A percentile compares a stretch with the other conserved stretches of the same genome.
phyloP scores from a whole-genome alignment of 2,113 vertebrate genomes.

The Istiophorus platypterus region DNA sequence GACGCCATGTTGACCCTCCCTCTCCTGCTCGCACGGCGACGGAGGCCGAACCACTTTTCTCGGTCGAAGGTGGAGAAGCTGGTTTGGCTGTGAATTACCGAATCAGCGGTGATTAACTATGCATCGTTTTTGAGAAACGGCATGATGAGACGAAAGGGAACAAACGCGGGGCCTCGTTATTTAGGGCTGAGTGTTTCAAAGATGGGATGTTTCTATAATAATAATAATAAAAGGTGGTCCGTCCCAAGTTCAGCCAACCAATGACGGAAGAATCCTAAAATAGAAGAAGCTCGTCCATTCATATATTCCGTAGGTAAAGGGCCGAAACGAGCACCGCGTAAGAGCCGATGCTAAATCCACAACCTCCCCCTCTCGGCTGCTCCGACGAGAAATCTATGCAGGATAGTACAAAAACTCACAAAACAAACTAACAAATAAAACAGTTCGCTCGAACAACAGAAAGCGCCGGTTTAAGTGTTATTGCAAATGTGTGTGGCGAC shows the following conservation, averaged over 20 bases:
- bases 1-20: conserved; percentile 87
- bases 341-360: neutral
- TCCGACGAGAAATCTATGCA: no score
- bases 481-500: no score
- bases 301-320: conserved; percentile 66
- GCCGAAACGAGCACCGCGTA: neutral
- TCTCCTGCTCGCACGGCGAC: conserved; percentile 60
- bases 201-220: no score
- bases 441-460: no score
- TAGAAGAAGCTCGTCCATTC: conserved; percentile 72
- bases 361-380: neutral
- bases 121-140: neutral
- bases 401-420: neutral
- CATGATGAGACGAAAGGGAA: fast-evolving
- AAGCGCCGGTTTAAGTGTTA: no score
- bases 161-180: fast-evolving
- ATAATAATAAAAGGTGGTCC: conserved; percentile 70
- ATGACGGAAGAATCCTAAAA: conserved; percentile 71
- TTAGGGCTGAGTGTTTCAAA: fast-evolving
- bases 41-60: conserved; percentile 65
- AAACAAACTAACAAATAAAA: no score
- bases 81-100: neutral
- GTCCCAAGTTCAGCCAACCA: conserved; percentile 60
- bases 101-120: neutral
- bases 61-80: fast-evolving